Conservation (phyloP, 1,140 invertebrate species). For the Pseudomyrmex concolor region DNA sequence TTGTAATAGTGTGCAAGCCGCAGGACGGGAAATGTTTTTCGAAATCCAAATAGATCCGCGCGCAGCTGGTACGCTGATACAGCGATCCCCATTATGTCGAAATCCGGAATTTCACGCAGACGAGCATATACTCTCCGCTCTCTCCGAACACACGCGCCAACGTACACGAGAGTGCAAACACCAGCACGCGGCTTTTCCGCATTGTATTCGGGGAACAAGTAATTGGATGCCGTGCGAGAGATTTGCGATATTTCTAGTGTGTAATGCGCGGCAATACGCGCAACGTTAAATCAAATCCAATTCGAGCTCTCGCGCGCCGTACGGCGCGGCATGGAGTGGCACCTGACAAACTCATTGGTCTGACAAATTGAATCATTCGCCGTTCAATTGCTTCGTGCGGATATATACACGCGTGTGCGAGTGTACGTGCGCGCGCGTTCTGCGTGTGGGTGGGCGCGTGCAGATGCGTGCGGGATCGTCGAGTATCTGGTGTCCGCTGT, state of each 20-base stretch:
- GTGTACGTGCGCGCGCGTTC: not conserved
- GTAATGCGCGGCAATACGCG: conserved; percentile 83
- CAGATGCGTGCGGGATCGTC: conserved; percentile 62
- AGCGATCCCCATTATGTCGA: conserved; percentile 72
- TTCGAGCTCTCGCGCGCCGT: conserved; percentile 80
- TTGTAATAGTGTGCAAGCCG: conserved; percentile 19
- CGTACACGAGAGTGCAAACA: conserved; percentile 42
- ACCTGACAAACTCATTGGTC: conserved; percentile 86
- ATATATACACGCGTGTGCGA: conserved; percentile 61
- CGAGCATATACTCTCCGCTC: conserved; percentile 2
- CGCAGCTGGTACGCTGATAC: conserved; percentile 72
- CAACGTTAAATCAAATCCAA: conserved; percentile 85
- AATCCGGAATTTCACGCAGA: conserved; percentile 63
- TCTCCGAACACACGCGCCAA: not conserved
- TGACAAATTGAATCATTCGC: conserved; percentile 86
- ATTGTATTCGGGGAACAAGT: conserved; percentile 78
- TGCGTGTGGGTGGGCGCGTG: not conserved
- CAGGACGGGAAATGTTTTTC: conserved; percentile 40
- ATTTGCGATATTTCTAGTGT: conserved; percentile 84
- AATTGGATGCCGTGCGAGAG: conserved; percentile 81
- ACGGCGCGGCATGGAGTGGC: conserved; percentile 81
- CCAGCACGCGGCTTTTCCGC: conserved; percentile 72
- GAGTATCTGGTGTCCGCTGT: conserved; percentile 78
- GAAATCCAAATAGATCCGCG: conserved; percentile 37
- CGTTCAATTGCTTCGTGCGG: conserved; percentile 84